A percentile compares a stretch with the other conserved stretches of the same genome.
Conservation (phyloP, 2,888 invertebrate genomes). For the Drosophila sordidula region DNA sequence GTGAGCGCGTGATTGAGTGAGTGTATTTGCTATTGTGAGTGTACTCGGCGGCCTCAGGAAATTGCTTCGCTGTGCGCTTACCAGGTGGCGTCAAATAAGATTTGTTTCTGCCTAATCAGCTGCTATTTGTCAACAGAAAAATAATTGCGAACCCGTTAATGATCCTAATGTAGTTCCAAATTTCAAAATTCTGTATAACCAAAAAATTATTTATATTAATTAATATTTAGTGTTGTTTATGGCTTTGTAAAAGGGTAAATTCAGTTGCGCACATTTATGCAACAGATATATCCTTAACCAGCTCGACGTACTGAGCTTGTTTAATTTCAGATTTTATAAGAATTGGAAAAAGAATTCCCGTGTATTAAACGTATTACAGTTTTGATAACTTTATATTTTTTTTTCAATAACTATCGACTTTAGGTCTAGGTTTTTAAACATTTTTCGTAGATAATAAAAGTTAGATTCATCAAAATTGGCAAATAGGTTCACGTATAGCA, state of each 20-base stretch:
- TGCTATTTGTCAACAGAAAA: slow-evolving; percentile 20
- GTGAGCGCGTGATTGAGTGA: slow-evolving; percentile 4
- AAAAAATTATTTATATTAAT: slow-evolving; percentile 1
- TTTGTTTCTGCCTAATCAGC: slow-evolving; percentile 11
- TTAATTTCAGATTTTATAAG: too few species aligned
- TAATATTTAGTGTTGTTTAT: not conserved
- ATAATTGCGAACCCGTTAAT: not conserved
- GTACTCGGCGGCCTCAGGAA: slow-evolving; percentile 1
- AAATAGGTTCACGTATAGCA: too few species aligned
- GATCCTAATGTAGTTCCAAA: not conserved
- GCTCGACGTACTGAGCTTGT: too few species aligned
- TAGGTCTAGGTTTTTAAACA: too few species aligned
- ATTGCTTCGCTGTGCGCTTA: slow-evolving; percentile 3
- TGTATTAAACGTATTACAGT: too few species aligned
- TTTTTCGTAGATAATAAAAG: too few species aligned
- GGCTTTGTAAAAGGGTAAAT: not conserved
- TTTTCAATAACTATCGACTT: too few species aligned
- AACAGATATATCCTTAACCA: not conserved
- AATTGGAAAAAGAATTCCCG: too few species aligned
- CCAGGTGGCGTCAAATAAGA: slow-evolving; percentile 1
- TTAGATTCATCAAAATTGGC: too few species aligned
- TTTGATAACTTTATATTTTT: too few species aligned
- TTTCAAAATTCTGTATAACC: slow-evolving; percentile 4
- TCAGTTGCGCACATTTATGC: not conserved
- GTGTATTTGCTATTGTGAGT: not conserved